phyloP scores from a whole-genome alignment of 1,140 invertebrate species.

The Danaus plexippus region DNA sequence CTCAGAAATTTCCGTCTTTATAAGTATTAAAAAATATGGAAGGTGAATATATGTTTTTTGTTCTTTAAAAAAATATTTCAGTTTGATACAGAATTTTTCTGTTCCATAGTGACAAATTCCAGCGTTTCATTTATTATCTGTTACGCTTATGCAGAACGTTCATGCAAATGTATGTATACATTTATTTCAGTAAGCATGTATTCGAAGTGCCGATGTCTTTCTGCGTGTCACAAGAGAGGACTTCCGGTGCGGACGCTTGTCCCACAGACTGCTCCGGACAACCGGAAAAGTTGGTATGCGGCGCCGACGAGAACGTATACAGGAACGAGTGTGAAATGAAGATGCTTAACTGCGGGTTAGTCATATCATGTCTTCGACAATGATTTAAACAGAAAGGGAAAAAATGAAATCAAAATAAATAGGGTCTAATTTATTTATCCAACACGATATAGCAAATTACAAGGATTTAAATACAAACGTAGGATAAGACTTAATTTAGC shows the following conservation, averaged over 20 bases:
- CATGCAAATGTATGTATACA: too few species aligned
- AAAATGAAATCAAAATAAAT: too few species aligned
- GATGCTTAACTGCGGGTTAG: constrained; percentile 91
- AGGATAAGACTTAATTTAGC: too few species aligned
- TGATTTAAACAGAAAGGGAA: neutral
- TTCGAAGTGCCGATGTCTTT: constrained; percentile 93
- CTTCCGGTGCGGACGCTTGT: constrained; percentile 73
- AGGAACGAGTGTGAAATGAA: constrained; percentile 91
- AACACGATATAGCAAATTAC: too few species aligned
- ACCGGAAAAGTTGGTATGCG: constrained; percentile 83
- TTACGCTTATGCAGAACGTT: too few species aligned
- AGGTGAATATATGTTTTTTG: too few species aligned
- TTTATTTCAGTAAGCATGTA: constrained; percentile 83
- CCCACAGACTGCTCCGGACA: constrained; percentile 73
- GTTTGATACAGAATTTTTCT: constrained; percentile 2
- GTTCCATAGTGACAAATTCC: neutral
- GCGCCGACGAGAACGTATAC: constrained; percentile 90
- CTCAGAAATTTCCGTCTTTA: too few species aligned
- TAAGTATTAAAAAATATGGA: too few species aligned
- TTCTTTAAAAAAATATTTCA: too few species aligned
- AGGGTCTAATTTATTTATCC: too few species aligned
- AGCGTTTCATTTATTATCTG: too few species aligned
- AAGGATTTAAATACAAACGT: too few species aligned
- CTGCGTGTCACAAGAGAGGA: constrained; percentile 83
- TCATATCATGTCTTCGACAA: constrained; percentile 18